A percentile compares a stretch with the other conserved stretches of the same genome.
phyloP scores from a whole-genome alignment of 2,113 vertebrate species.

The Taxidea taxus region DNA sequence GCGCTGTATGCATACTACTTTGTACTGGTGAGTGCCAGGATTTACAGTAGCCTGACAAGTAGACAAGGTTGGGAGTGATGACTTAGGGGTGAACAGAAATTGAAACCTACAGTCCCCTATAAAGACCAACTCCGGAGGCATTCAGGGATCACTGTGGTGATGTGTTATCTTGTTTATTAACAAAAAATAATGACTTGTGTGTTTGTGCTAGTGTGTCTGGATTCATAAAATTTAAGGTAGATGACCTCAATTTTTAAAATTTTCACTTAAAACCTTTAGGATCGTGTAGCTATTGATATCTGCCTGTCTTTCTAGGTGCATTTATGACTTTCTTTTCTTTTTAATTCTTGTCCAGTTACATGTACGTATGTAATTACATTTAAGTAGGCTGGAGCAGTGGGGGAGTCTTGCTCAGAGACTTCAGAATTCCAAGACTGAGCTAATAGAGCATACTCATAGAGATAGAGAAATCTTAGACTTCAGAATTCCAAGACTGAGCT shows the following conservation, averaged over 20 bases:
- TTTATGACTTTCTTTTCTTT: neutral
- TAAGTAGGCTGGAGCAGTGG: neutral
- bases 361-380: neutral
- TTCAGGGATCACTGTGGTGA: neutral
- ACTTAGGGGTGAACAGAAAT: constrained; percentile 80
- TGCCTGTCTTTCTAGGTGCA: neutral
- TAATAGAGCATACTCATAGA: neutral
- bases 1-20: constrained; percentile 95
- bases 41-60: constrained; percentile 81
- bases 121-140: neutral
- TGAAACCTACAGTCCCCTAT: neutral
- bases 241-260: neutral
- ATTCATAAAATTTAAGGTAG: neutral
- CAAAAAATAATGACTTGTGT: neutral
- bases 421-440: neutral
- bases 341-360: neutral
- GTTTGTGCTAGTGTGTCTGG: neutral
- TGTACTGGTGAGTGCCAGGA: constrained; percentile 95
- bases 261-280: neutral
- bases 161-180: neutral
- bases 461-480: too few species aligned
- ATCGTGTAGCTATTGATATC: neutral
- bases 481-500: neutral
- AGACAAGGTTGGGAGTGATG: constrained; percentile 82
- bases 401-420: neutral